Percentiles rank a stretch among this genome's conserved stretches.
Conservation (phyloP, 2,888 invertebrate species). For the Pristionchus japonicus region DNA sequence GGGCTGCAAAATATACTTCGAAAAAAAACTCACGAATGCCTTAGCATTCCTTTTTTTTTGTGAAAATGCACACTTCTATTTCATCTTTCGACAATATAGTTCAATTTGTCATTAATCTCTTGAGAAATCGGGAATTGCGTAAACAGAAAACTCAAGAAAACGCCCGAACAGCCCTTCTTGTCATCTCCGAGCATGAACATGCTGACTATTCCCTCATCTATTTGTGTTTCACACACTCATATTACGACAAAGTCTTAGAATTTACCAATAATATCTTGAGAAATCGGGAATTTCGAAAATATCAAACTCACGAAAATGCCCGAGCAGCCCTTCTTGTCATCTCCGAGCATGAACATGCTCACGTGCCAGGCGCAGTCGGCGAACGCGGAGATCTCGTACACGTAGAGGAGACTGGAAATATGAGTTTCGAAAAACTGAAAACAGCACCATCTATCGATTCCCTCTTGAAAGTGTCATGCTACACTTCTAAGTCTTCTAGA, state of each 20-base stretch:
- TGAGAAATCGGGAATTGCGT: too few relatives aligned
- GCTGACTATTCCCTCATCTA: too few relatives aligned
- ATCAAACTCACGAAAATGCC: conserved; percentile 64
- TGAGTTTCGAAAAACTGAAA: conserved; percentile 50
- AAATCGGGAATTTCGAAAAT: neutral
- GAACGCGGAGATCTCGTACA: conserved; percentile 60
- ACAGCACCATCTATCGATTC: too few relatives aligned
- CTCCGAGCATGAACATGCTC: conserved; percentile 59
- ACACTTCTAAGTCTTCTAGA: too few relatives aligned
- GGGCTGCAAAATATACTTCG: neutral
- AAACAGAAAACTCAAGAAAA: conserved; percentile 60
- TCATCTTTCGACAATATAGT: too few relatives aligned
- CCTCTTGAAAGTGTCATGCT: too few relatives aligned
- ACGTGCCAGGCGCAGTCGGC: conserved; percentile 63
- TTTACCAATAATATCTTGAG: too few relatives aligned
- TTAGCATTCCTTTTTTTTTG: neutral
- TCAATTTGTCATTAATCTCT: too few relatives aligned
- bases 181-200: conserved; percentile 61
- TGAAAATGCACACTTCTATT: neutral
- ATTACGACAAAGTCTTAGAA: too few relatives aligned
- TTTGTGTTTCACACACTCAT: too few relatives aligned
- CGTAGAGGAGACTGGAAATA: conserved; percentile 48
- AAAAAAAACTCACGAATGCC: neutral
- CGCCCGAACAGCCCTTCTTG: conserved; percentile 58
- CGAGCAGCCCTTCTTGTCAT: conserved; percentile 60